Evolutionary conservation across 2,797 vertebrate species (phyloP), one percentile per base, ranked within the genome.

Genomic region (Aratinga solstitialis): DNA sequence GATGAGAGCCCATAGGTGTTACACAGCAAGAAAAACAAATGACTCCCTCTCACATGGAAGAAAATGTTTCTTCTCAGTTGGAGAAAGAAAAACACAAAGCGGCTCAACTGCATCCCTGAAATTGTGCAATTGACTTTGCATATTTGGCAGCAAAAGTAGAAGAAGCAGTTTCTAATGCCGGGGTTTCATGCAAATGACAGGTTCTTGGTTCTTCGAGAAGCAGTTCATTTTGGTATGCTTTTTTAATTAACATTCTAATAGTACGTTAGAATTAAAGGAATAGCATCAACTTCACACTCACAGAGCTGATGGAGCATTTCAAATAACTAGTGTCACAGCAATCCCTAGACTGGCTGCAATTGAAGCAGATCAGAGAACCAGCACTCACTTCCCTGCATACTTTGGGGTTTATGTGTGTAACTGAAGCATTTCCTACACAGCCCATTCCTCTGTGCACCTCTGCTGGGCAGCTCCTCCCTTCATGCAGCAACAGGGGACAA

Each of bases 111-210:
- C 95, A 93, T 87, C 96, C 82, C 78, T 45, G 90, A 83, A 82
- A 95, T 95, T 97, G 94, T 94, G 95, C 89, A 97, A 97, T 89
- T 93, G 65, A 87, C 89, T 97, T 93, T 95, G 94, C 93, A 94
- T 96, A 96, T 93, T 95, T 97, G 96, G 96, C 96, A 96, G 87
- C 78, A 83, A 91, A 97, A 96, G 96, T 83, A 89, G 96, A 87
- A 97, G 89, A 93, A 93, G 96, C 95, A 80, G 94, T 95, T 97
- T 95, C 65, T 95, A 95, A 95, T 80, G 89, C 84, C 54, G 43
- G 65, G 82, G 77, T 96, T 96, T 95, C 92, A 95, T 16, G 14
- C 87, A 95, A 96, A 95, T 94, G 94, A 93, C 95, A 95, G 91
- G 94, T 94, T 90, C 95, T 95, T 82, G 85, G 83, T 95, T 97